A percentile compares a stretch with the other conserved stretches of the same genome.
These are phyloP conservation scores for Ictalurus punctatus DNA, from an alignment of 2,113 vertebrate genomes.

Conservation along the genomic window DNA sequence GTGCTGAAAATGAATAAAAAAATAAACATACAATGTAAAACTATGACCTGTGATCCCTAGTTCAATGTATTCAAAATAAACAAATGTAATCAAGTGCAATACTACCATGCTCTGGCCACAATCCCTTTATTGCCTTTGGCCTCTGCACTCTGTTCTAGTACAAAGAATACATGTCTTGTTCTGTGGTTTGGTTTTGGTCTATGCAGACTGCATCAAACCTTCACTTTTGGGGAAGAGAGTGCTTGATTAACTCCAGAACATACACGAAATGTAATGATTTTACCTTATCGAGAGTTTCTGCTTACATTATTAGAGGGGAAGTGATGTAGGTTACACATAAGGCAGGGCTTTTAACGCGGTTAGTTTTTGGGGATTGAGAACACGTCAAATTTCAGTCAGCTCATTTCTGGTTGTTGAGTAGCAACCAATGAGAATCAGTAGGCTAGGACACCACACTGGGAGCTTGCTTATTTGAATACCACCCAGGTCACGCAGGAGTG, in stretches of 20 bases:
- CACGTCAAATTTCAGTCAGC: not conserved
- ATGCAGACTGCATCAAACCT: not conserved
- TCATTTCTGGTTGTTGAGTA: not conserved
- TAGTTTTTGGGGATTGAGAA: not conserved
- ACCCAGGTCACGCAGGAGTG: not conserved
- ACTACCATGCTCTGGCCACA: not conserved
- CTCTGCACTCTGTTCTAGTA: not conserved
- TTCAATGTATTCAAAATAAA: not conserved
- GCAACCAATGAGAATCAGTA: not conserved
- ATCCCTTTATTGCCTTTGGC: not conserved
- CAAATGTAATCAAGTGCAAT: not conserved
- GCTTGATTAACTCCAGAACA: not conserved
- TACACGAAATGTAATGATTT: not conserved
- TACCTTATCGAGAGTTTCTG: not conserved
- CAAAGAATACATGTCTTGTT: not conserved
- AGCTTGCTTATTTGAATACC: conserved; percentile 29
- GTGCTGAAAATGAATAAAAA: not conserved
- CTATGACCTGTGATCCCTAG: not conserved
- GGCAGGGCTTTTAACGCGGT: not conserved
- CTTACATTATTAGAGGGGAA: not conserved
- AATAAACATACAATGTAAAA: not conserved
- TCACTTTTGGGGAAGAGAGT: not conserved
- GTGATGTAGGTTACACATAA: conserved; percentile 18
- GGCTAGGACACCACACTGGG: not conserved
- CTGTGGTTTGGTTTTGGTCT: not conserved